Base-by-base conservation (phyloP, 2,888 invertebrate species). In the Trichogramma evanescens region DNA sequence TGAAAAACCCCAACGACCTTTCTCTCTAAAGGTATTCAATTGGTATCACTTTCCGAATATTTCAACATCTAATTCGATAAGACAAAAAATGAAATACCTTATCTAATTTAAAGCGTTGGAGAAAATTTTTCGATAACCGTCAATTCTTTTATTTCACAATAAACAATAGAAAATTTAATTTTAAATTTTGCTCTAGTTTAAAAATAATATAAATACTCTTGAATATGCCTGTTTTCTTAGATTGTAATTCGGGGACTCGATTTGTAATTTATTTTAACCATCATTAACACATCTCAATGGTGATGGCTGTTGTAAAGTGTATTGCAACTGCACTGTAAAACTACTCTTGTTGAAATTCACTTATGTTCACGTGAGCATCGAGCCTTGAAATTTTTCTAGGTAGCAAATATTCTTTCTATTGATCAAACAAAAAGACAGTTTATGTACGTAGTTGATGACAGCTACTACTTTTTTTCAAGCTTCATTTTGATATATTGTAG, bases 1-100 rank as follows among this genome's bases (percentile, higher is more conserved):
- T 74, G 76, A 78, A 66, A 83, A 82, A 78, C 82, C 82, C 66
- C 82, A 82, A 75, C 80, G 83, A 75, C 83, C 83, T 71, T 82
- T 83, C 77, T 82, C 83, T 68, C 78, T 83, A 70, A 82, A 83
- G 84, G 84, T 83, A 83, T 62, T 46, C 6, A n/a, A 48, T 6
- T n/a, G 48, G 48, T 26, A 48, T 6, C 4, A n/a, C 4, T 4
- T 10, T 46, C n/a, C 10, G 13, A 9, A 38, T 4, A 9, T 8
- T 46, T 48, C 5, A 10, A 10, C n/a, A 6, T 48, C 3, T 26
- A 26, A 26, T 26, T 26, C 2, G 26, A 26, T 26, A 26, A 26
- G 26, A 26, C 26, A 26, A 26, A 26, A 26, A 26, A 26, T 26
- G 26, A 26, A 26, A 26, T 26, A 26, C 26, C 26, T 26, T 26